Base-by-base conservation (phyloP, 1,140 invertebrate species). In the Drosophila virilis region DNA sequence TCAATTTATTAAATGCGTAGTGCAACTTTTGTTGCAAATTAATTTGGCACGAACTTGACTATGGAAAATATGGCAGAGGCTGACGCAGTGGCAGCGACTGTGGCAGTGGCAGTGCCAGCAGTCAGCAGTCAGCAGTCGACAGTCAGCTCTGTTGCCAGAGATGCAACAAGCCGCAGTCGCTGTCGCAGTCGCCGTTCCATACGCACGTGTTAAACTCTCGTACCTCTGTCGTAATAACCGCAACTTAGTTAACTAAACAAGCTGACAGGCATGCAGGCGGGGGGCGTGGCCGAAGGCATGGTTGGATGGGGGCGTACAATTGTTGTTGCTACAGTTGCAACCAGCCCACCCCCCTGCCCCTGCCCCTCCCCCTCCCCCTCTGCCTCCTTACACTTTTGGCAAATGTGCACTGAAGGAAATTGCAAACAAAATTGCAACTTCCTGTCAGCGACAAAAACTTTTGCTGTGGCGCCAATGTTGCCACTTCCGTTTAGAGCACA, bases 381-480 rank as follows among this genome's bases (percentile, higher is more conserved):
- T 6, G 8, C 17, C 37, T 32, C 28, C 28, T 45, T 17, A 22
- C 42, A 4, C 60, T 60, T 38, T 61, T 46, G 59, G 52, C 78
- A 86, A 86, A 81, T 86, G 82, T 81, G 83, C 82, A 68, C 74
- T 80, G 80, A 90, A 89, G 84, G 84, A 89, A 89, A 89, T 89
- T 89, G 85, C 84, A 89, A 89, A 89, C 84, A 89, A 90, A 89
- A 89, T 89, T 89, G 84, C 84, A 89, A 89, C 84, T 89, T 89
- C 84, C 84, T 89, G 84, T 85, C 84, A 90, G 80, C 84, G 84
- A 90, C 84, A 90, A 88, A 88, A 88, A 88, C 83, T 88, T 88
- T 88, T 89, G 83, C 83, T 86, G 71, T 82, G 84, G 83, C 83
- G 80, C 83, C 83, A 83, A 88, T 89, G 83, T 89, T 88, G 83